Percentiles rank a stretch among this genome's conserved stretches.
Conservation (phyloP, 1,140 invertebrate species). For the Vollenhovia emeryi region DNA sequence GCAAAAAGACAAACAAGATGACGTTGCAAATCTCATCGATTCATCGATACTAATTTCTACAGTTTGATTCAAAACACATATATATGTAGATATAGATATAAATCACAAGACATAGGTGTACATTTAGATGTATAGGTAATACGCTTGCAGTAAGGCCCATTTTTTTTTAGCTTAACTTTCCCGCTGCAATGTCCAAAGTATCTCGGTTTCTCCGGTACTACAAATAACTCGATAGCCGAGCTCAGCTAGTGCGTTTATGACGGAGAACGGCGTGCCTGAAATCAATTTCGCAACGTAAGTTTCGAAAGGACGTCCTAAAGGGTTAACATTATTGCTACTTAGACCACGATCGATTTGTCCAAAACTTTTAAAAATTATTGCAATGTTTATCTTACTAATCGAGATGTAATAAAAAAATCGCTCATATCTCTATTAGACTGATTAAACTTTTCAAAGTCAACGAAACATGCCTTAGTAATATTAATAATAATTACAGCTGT, state of each 20-base stretch:
- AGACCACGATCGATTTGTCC: background rate
- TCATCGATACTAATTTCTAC: background rate
- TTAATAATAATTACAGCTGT: background rate
- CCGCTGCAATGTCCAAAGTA: conserved; percentile 93
- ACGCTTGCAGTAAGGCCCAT: background rate
- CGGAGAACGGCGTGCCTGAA: conserved; percentile 86
- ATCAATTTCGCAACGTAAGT: conserved; percentile 65
- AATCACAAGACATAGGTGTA: background rate
- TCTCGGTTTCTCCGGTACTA: conserved; percentile 91
- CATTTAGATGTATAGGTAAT: background rate
- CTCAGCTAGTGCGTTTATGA: conserved; percentile 91
- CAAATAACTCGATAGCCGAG: conserved; percentile 91
- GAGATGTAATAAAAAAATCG: background rate
- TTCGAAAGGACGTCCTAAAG: background rate
- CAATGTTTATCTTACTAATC: background rate
- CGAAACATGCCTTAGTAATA: background rate
- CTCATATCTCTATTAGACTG: background rate
- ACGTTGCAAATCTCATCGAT: background rate
- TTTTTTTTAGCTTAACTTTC: conserved; percentile 85
- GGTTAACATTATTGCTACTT: background rate
- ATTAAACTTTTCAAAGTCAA: background rate
- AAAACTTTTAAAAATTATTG: conserved; percentile 23
- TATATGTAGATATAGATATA: background rate
- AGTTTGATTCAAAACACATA: background rate
- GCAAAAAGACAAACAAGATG: background rate